Evolutionary conservation across 2,113 vertebrate genomes (phyloP).

Genomic region (Guaruba guarouba): DNA sequence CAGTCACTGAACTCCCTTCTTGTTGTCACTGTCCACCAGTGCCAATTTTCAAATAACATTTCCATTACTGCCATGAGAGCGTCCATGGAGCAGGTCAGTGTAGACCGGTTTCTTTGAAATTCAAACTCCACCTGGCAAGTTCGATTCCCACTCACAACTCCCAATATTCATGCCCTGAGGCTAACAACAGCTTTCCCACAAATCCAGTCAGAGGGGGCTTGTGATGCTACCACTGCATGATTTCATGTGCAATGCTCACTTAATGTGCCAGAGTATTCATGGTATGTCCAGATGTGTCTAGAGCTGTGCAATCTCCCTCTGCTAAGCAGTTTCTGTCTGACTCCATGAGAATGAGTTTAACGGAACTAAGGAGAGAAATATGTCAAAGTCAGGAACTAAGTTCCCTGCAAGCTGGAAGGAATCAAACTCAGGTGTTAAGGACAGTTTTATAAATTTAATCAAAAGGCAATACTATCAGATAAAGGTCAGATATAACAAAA

Average conservation of each 20-base stretch:
- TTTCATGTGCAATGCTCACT: not conserved
- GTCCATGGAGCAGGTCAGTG: not conserved
- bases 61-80: not conserved
- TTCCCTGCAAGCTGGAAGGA: not conserved
- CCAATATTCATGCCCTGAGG: not conserved
- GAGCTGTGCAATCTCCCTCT: not conserved
- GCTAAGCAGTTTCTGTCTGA: not conserved
- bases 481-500: not conserved
- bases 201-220: not conserved
- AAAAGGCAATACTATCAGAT: not conserved
- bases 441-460: not conserved
- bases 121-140: not conserved
- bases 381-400: not conserved
- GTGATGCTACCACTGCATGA: not conserved
- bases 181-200: not conserved
- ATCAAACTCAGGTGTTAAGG: not conserved
- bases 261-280: not conserved
- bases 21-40: not conserved
- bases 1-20: not conserved
- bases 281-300: accelerated
- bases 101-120: not conserved
- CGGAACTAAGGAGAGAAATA: not conserved
- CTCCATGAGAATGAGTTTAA: not conserved
- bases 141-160: not conserved
- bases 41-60: not conserved